Conservation (phyloP, 2,888 invertebrate species). For the Nemoura dubitans region DNA sequence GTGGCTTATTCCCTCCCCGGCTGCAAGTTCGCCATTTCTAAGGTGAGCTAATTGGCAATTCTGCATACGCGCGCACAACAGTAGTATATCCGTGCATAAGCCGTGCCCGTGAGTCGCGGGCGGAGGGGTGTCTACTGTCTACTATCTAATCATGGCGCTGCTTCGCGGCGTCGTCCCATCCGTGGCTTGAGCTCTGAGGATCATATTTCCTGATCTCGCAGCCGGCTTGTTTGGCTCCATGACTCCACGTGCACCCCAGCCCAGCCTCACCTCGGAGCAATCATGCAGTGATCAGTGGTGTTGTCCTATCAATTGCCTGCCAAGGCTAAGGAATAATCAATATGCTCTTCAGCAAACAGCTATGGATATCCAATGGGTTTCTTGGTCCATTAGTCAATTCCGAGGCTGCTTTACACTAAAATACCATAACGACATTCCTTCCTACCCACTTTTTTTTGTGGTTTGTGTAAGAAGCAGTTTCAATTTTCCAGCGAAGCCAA, state of each 20-base stretch:
- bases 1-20: background rate
- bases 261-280: background rate
- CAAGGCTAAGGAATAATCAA: background rate
- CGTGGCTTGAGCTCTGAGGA: background rate
- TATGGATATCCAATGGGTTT: no score
- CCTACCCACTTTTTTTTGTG: no score
- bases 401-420: no score
- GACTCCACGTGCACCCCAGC: background rate
- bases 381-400: no score
- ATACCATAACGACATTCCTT: no score
- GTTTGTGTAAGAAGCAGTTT: no score
- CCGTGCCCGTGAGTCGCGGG: no score
- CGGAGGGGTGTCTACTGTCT: no score
- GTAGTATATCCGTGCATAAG: no score
- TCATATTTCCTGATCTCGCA: background rate
- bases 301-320: background rate
- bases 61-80: background rate
- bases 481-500: no score
- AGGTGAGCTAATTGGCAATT: background rate
- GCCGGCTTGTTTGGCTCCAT: background rate
- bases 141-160: no score
- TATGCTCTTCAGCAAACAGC: background rate
- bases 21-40: background rate
- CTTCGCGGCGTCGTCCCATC: conserved; percentile 1
- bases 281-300: background rate